These are phyloP conservation scores for Drosophila auraria DNA, from an alignment of 1,140 invertebrate species.

Conservation along the genomic window DNA sequence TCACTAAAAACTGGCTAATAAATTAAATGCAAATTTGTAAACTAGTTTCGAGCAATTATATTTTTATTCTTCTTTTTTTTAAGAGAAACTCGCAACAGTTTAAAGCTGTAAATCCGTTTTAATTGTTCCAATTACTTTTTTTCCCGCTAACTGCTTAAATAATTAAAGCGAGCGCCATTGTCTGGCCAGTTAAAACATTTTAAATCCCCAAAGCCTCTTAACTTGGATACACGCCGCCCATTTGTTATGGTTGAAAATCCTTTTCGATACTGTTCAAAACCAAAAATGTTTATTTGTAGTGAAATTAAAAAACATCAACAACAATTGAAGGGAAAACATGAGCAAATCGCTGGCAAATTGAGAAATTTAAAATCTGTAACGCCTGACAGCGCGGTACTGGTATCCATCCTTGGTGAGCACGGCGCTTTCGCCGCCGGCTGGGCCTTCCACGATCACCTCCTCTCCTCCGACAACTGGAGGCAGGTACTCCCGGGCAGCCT, in stretches of 20 bases:
- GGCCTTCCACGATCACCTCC: conserved; percentile 63
- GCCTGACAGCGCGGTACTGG: conserved; percentile 75
- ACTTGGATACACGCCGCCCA: no score
- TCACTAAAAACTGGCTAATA: not conserved
- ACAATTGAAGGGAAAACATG: conserved; percentile 11
- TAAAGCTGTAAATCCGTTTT: no score
- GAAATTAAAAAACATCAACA: conserved; percentile 40
- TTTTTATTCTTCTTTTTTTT: not conserved
- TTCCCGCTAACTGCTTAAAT: not conserved
- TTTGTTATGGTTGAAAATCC: not conserved
- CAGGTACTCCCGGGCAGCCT: conserved; percentile 65
- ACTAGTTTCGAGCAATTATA: not conserved
- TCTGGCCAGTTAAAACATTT: not conserved
- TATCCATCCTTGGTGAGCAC: conserved; percentile 75
- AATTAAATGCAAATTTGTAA: not conserved
- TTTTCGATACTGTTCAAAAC: conserved; percentile 23
- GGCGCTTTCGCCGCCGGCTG: conserved; percentile 61
- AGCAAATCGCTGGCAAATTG: conserved; percentile 22
- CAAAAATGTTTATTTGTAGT: conserved; percentile 19
- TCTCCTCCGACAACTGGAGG: conserved; percentile 47
- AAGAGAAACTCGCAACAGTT: no score
- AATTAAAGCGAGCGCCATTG: not conserved
- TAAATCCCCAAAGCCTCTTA: not conserved
- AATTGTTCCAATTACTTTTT: not conserved
- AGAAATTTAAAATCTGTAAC: conserved; percentile 68